Percentiles rank a stretch among this genome's conserved stretches.
Conservation (phyloP, 2,888 invertebrate genomes). For the Scaptomyza flava region DNA sequence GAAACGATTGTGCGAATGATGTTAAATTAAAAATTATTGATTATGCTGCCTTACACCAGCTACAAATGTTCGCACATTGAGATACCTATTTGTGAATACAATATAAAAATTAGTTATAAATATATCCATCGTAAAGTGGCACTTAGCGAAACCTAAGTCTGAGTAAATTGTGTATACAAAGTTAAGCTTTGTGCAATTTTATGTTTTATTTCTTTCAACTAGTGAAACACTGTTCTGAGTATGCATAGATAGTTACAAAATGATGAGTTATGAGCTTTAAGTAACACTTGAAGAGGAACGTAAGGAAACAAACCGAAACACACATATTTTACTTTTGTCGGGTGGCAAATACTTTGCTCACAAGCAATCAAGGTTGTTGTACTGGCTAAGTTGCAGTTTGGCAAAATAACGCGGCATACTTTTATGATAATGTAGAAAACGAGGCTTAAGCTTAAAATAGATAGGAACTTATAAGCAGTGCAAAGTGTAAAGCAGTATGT, state of each 20-base stretch:
- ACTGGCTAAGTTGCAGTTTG: not conserved
- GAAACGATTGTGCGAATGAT: slow-evolving; percentile 76
- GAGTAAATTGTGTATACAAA: no score
- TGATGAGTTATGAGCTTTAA: no score
- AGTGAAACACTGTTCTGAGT: no score
- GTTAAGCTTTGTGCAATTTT: no score
- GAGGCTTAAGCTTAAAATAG: no score
- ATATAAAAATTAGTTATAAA: not conserved
- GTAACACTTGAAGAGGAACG: no score
- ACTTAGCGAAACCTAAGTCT: no score
- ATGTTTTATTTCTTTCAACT: no score
- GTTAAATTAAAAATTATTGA: slow-evolving; percentile 79
- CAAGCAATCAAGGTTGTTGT: not conserved
- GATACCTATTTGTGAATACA: not conserved
- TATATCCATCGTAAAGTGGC: no score
- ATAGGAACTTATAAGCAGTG: no score
- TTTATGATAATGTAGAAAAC: not conserved
- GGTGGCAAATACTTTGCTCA: not conserved
- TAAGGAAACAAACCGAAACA: not conserved
- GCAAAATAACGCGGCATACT: not conserved
- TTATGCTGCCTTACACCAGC: slow-evolving; percentile 56
- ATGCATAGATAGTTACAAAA: no score
- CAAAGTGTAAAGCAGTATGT: no score
- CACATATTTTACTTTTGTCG: not conserved
- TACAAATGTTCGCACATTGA: slow-evolving; percentile 41